Conservation (phyloP, 2,888 invertebrate species). For the Polyploca ridens region DNA sequence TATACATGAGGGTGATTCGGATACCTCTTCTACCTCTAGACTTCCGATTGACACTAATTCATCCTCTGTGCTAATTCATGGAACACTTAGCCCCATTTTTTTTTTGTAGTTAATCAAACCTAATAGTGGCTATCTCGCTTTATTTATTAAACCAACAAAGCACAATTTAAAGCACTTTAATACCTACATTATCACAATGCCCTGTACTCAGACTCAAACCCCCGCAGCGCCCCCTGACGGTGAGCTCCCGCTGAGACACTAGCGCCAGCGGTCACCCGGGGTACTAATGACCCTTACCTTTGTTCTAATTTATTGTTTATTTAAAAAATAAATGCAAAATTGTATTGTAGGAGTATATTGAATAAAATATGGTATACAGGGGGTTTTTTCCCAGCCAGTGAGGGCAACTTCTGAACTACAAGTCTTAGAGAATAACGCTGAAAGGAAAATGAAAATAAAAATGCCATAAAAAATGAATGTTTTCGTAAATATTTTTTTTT, state of each 20-base stretch:
- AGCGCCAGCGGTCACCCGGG: slow-evolving; percentile 22
- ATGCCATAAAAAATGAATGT: too few relatives aligned
- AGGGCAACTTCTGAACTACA: too few relatives aligned
- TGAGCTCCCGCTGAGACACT: slow-evolving; percentile 24
- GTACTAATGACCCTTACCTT: slow-evolving; percentile 40
- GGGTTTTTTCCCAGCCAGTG: too few relatives aligned
- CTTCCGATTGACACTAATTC: too few relatives aligned
- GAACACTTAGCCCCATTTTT: too few relatives aligned
- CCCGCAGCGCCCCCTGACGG: slow-evolving; percentile 17
- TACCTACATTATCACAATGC: slow-evolving; percentile 36
- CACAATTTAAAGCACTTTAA: slow-evolving; percentile 39
- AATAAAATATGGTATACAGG: not conserved
- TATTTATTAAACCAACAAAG: not conserved
- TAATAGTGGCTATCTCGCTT: not conserved
- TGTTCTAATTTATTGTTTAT: not conserved
- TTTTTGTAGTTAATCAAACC: too few relatives aligned
- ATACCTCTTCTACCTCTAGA: too few relatives aligned
- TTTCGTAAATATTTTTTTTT: too few relatives aligned
- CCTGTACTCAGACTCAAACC: slow-evolving; percentile 26
- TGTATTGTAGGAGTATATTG: not conserved
- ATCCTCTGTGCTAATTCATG: too few relatives aligned
- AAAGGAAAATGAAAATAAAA: too few relatives aligned
- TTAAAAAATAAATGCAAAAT: not conserved
- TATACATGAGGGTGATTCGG: too few relatives aligned
- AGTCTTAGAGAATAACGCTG: too few relatives aligned